A percentile compares a stretch with the other conserved stretches of the same genome.
Conservation (phyloP, 2,113 vertebrate genomes). For the Ahaetulla prasina region DNA sequence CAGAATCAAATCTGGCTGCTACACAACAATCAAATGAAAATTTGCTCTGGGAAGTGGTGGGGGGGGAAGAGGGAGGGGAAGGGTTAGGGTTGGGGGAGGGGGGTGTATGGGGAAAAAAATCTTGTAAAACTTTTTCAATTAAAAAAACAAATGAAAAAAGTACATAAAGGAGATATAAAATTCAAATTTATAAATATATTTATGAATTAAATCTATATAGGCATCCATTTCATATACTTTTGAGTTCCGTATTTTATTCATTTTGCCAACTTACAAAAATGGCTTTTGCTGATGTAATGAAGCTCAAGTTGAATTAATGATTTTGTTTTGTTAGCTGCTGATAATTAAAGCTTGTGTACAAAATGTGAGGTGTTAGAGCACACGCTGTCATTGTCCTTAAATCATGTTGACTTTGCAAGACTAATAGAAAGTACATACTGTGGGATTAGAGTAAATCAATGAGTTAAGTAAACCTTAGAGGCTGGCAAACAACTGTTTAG, state of each 20-base stretch:
- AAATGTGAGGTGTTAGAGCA: constrained; percentile 2
- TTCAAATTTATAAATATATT: neutral
- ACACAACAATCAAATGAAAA: neutral
- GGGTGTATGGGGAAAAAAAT: too few relatives aligned
- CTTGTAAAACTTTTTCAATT: too few relatives aligned
- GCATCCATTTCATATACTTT: neutral
- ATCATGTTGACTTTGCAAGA: constrained; percentile 5
- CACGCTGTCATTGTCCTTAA: neutral
- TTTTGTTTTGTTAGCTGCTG: neutral
- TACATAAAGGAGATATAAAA: neutral
- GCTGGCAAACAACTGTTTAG: constrained; percentile 7
- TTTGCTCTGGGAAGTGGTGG: too few relatives aligned
- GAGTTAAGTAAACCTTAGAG: constrained; percentile 1
- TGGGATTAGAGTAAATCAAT: constrained; percentile 8
- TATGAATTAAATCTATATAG: neutral
- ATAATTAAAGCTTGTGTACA: constrained; percentile 12
- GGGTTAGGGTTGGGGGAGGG: too few relatives aligned
- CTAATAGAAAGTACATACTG: constrained; percentile 16
- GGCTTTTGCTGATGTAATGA: neutral
- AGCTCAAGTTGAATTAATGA: neutral
- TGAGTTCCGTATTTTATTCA: too few relatives aligned
- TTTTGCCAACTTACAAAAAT: neutral
- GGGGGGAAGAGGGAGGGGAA: too few relatives aligned
- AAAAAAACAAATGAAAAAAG: neutral
- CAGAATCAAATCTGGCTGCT: neutral